phyloP scores from a whole-genome alignment of 2,113 vertebrate genomes.

The Alectura lathami region DNA sequence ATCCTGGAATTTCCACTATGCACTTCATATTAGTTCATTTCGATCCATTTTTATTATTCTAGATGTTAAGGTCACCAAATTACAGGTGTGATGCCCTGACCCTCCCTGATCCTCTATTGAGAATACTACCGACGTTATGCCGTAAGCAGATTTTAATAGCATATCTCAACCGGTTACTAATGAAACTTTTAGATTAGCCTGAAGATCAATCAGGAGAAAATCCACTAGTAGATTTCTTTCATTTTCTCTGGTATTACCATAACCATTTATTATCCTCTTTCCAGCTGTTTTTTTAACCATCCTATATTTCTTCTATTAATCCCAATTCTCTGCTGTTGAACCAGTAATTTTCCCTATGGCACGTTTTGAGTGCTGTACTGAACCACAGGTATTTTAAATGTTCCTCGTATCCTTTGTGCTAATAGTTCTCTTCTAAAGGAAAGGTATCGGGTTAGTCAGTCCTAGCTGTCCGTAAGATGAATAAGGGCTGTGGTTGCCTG shows the following conservation, averaged over 20 bases:
- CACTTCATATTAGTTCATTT: neutral
- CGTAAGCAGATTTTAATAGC: neutral
- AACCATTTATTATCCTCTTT: neutral
- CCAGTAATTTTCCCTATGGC: neutral
- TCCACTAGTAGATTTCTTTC: neutral
- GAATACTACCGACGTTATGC: neutral
- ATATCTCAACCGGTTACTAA: neutral
- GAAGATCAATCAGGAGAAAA: neutral
- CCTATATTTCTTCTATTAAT: slow-evolving; percentile 13
- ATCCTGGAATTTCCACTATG: neutral
- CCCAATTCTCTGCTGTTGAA: neutral
- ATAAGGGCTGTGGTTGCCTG: neutral
- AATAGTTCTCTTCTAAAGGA: neutral
- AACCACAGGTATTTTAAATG: slow-evolving; percentile 3
- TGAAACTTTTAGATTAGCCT: neutral
- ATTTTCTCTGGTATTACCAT: neutral
- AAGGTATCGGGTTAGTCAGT: neutral
- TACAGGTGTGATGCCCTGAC: neutral
- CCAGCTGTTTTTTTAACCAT: neutral
- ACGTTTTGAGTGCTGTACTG: neutral
- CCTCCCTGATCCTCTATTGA: neutral
- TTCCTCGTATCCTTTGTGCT: neutral
- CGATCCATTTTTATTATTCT: neutral
- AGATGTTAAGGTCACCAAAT: neutral
- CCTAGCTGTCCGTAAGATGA: neutral